phyloP scores from a whole-genome alignment of 2,113 vertebrate genomes.

The Garra rufa region DNA sequence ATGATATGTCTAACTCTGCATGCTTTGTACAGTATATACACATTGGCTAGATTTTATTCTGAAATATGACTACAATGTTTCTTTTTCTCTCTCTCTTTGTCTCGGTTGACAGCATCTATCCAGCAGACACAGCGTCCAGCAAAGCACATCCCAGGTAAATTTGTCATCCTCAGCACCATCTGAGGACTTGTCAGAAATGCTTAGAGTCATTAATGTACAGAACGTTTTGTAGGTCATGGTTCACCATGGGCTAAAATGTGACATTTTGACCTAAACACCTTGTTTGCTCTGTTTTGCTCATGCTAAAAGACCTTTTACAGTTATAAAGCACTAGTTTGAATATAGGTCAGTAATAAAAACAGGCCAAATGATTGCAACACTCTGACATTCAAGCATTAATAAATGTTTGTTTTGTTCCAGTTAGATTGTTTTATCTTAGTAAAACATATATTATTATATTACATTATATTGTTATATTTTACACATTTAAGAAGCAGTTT shows the following conservation, averaged over 20 bases:
- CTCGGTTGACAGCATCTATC: conserved; percentile 86
- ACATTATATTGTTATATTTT: background rate
- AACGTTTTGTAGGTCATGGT: conserved; percentile 29
- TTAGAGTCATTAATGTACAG: background rate
- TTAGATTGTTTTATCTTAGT: too few species aligned
- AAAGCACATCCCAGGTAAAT: conserved; percentile 92
- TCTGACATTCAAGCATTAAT: background rate
- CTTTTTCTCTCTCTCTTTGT: conserved; percentile 1
- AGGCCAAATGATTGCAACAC: background rate
- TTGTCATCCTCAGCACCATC: conserved; percentile 5
- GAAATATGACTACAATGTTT: background rate
- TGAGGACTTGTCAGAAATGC: conserved; percentile 1
- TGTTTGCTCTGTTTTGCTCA: conserved; percentile 17
- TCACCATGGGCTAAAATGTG: conserved; percentile 42
- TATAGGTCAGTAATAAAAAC: background rate
- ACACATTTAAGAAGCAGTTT: background rate
- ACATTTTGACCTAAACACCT: conserved; percentile 22
- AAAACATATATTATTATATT: too few species aligned
- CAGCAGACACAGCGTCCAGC: conserved; percentile 94
- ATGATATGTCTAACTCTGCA: background rate
- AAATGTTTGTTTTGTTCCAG: background rate
- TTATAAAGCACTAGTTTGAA: background rate
- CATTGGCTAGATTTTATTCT: background rate
- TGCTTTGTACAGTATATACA: conserved; percentile 2
- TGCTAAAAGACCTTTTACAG: conserved; percentile 3